Evolutionary conservation across 2,888 invertebrate genomes (phyloP), one percentile per base, ranked within the genome.

Genomic region (Ophraella communa): DNA sequence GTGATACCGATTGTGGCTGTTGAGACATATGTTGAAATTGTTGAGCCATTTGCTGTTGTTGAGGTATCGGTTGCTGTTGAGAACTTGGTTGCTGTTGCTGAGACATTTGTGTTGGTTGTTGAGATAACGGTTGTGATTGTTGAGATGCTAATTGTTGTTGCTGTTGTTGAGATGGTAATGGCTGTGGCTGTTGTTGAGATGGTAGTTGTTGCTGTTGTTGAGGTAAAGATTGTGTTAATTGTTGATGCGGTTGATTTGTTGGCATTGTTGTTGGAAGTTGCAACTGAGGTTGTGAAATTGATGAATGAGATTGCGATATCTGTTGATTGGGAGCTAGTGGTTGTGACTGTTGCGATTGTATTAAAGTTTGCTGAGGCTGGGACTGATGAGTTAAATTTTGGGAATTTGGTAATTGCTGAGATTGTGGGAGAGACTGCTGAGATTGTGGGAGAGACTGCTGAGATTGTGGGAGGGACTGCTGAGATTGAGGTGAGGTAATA

Each of bases 341-440:
- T 33, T 14, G 18, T 3, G 20, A 20, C 42, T 42, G 42, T 51
- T 51, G 33, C 27, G 53, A 47, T 58, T 62, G 62, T 30, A 27
- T 17, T n/a, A 45, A 17, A 24, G 61, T 18, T 69, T 81, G 80
- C 3, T 80, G 79, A 58, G 79, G 77, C 61, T 24, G 57, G 11
- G 33, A 24, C 24, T 59, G 63, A 23, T 57, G 61, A 4, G 49
- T 11, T 4, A 42, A 18, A 8, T 44, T 27, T 8, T 54, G 59
- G 20, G 55, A 44, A 18, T 17, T 20, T 49, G 33, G 21, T 8
- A 42, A 20, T 45, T 20, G 55, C 30, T 45, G 44, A 23, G 54
- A 23, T 39, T 51, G 59, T 4, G 45, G 20, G 8, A 52, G 33
- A 20, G 58, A 20, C 14, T 42, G 33, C 35, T 45, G 44, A 23